Conservation (phyloP, 2,888 invertebrate genomes). For the Epinotia ramella region DNA sequence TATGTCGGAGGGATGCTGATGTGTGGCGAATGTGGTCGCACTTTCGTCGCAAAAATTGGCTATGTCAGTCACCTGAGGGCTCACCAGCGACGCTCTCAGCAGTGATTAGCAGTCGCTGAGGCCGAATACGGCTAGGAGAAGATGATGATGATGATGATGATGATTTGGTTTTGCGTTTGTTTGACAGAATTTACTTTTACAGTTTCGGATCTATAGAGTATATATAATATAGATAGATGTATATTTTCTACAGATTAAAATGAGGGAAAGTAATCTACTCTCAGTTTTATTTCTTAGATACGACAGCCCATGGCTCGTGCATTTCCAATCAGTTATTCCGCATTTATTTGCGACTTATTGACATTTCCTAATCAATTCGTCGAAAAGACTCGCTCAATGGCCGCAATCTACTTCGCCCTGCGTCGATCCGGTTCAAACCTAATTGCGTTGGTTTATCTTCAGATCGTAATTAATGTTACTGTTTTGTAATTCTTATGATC, state of each 20-base stretch:
- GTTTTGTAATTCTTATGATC: neutral
- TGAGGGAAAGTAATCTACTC: constrained; percentile 5
- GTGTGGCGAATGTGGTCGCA: no score
- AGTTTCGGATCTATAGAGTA: no score
- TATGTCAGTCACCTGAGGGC: no score
- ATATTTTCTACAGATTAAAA: neutral
- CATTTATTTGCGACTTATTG: neutral
- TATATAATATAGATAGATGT: no score
- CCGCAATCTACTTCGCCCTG: constrained; percentile 19
- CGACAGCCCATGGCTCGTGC: constrained; percentile 3
- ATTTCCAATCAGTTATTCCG: neutral
- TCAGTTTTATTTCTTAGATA: constrained; percentile 11
- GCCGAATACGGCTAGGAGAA: no score
- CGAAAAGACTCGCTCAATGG: constrained; percentile 17
- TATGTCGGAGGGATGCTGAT: no score
- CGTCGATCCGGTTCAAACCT: constrained; percentile 30
- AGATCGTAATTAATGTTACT: constrained; percentile 2
- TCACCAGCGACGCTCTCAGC: no score
- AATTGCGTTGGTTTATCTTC: constrained; percentile 25
- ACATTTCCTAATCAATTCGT: constrained; percentile 12
- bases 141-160: no score
- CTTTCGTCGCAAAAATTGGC: no score
- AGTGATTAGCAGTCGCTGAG: no score
- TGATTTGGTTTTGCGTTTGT: no score
- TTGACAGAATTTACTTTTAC: no score